These are phyloP conservation scores for Megaleporinus macrocephalus DNA, from an alignment of 2,113 vertebrate species.

Conservation along the genomic window DNA sequence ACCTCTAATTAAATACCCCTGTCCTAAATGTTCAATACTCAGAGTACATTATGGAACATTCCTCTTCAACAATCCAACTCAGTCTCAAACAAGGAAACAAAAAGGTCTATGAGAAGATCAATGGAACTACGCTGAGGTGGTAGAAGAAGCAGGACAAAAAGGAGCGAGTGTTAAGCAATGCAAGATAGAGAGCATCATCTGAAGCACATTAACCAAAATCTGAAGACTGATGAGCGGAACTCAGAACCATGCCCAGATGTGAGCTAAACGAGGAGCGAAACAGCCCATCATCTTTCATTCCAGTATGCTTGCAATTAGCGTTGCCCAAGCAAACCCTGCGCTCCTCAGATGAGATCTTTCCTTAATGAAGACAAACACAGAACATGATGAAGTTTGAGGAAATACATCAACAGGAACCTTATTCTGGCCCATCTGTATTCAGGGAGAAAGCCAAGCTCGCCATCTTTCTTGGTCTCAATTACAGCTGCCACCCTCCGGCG, in stretches of 20 bases:
- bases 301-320: constrained; percentile 50
- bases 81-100: no score
- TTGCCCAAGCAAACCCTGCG: not conserved
- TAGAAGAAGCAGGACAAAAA: not conserved
- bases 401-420: constrained; percentile 2
- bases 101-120: no score
- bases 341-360: constrained; percentile 14
- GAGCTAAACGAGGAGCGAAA: constrained; percentile 29
- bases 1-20: no score
- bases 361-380: constrained; percentile 30
- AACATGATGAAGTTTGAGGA: constrained; percentile 1
- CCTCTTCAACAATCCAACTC: no score
- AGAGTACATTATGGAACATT: no score
- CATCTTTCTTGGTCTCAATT: not conserved
- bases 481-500: not conserved
- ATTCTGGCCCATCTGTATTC: not conserved
- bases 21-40: no score
- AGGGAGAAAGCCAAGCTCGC: not conserved
- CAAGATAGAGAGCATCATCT: constrained; percentile 34
- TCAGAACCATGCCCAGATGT: constrained; percentile 30
- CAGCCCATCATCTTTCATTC: constrained; percentile 44
- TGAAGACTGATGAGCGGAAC: constrained; percentile 45
- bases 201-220: constrained; percentile 47
- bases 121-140: not conserved
- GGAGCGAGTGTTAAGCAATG: not conserved